Percentiles rank a stretch among this genome's conserved stretches.
These are phyloP conservation scores for Ianthella basta DNA, from an alignment of 37 sponge, comb jelly and placozoan genomes.

Conservation along the genomic window DNA sequence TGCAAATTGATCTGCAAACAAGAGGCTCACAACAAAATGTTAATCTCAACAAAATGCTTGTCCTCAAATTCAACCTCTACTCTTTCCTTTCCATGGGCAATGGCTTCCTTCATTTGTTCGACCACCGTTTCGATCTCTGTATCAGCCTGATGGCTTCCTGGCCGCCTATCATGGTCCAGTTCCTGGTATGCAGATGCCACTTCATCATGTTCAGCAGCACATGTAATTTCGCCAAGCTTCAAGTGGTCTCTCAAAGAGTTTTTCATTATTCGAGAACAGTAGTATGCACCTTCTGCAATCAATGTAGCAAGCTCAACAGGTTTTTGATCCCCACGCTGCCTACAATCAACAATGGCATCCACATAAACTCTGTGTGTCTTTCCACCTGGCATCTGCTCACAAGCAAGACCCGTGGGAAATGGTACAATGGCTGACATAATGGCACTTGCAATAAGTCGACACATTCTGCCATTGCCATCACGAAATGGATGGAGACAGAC, in stretches of 20 bases:
- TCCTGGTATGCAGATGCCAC: too few species aligned
- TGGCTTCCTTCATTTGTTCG: too few species aligned
- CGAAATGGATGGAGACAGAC: constrained; percentile 68
- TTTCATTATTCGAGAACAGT: background rate
- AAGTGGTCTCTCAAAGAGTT: background rate
- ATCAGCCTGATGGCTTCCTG: too few species aligned
- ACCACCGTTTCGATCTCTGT: too few species aligned
- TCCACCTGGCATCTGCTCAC: background rate
- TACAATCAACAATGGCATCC: constrained; percentile 55
- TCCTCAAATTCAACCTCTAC: too few species aligned
- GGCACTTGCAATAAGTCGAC: constrained; percentile 62
- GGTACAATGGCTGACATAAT: constrained; percentile 50
- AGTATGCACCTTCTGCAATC: constrained; percentile 48
- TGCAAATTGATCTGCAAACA: too few species aligned
- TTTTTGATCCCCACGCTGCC: constrained; percentile 16
- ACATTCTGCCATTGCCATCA: constrained; percentile 76
- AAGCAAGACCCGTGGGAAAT: constrained; percentile 44
- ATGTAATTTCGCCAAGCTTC: background rate
- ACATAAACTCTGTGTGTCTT: constrained; percentile 42
- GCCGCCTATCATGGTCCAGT: too few species aligned
- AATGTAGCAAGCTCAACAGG: constrained; percentile 46
- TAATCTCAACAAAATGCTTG: too few species aligned
- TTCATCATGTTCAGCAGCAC: background rate
- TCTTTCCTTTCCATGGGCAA: too few species aligned
- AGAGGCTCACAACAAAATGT: too few species aligned